Evolutionary conservation across 2,888 invertebrate genomes (phyloP).

Genomic region (Isoperla grammatica): DNA sequence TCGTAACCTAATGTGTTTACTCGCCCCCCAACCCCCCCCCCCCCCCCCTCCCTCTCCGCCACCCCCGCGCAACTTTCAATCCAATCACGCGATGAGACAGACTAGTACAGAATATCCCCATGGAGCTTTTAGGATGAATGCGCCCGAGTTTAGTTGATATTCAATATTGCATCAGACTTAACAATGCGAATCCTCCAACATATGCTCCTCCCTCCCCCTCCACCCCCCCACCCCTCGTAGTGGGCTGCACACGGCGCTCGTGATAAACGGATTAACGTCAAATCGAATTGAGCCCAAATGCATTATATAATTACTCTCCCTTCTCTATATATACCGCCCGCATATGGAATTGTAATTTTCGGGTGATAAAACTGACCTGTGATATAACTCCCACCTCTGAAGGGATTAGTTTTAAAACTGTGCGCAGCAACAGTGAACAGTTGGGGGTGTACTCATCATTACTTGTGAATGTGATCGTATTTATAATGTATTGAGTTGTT

Average conservation of each 20-base stretch:
- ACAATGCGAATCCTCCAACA: conserved; percentile 8
- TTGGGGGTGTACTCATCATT: too few species aligned
- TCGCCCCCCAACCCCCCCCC: too few species aligned
- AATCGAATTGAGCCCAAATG: conserved; percentile 31
- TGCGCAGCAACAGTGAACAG: too few species aligned
- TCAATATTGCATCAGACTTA: conserved; percentile 13
- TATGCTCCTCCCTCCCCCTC: neutral
- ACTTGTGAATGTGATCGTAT: too few species aligned
- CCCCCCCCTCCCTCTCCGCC: too few species aligned
- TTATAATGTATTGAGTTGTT: too few species aligned
- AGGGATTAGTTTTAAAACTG: too few species aligned
- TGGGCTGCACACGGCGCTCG: conserved; percentile 4
- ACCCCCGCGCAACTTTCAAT: too few species aligned
- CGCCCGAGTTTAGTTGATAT: neutral
- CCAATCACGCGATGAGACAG: too few species aligned
- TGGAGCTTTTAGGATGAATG: conserved; percentile 7
- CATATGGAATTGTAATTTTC: neutral
- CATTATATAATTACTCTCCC: conserved; percentile 2
- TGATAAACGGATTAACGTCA: conserved; percentile 32
- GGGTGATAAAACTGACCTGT: neutral
- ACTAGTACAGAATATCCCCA: neutral
- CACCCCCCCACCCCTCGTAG: conserved; percentile 5
- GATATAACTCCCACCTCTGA: too few species aligned
- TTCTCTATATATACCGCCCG: neutral
- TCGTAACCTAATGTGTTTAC: too few species aligned